These are phyloP conservation scores for Alligator sinensis DNA, from an alignment of 2,113 vertebrate species.

Conservation along the genomic window DNA sequence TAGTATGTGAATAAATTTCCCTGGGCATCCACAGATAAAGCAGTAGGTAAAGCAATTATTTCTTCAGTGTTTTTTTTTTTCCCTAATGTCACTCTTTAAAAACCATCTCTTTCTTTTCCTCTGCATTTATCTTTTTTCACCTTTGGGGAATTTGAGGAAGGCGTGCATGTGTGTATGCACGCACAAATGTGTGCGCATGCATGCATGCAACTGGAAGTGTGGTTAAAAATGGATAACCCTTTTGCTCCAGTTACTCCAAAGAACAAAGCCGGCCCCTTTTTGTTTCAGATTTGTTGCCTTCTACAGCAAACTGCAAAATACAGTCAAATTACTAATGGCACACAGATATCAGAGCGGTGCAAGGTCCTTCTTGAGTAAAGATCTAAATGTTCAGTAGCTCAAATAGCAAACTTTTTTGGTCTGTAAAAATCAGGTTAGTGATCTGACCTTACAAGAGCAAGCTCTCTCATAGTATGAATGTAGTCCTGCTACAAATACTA, in stretches of 20 bases:
- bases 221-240: neutral
- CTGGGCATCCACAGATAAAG: slow-evolving; percentile 21
- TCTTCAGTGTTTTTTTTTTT: slow-evolving; percentile 23
- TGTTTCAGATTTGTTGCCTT: neutral
- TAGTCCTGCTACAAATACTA: neutral
- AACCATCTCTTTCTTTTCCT: slow-evolving; percentile 20
- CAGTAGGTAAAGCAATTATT: slow-evolving; percentile 4
- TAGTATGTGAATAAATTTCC: slow-evolving; percentile 36
- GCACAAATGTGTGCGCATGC: neutral
- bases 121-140: slow-evolving; percentile 7
- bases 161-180: neutral
- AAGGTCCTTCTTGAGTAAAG: neutral
- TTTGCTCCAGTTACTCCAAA: neutral
- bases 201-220: neutral
- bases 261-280: neutral
- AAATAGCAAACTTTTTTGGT: neutral
- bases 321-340: neutral
- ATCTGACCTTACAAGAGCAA: neutral
- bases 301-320: slow-evolving; percentile 20
- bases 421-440: neutral
- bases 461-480: neutral
- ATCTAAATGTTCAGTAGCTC: neutral
- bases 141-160: neutral
- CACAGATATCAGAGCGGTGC: neutral
- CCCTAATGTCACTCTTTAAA: slow-evolving; percentile 61